Base-by-base conservation (phyloP, 2,888 invertebrate genomes). In the Aromia moschata region DNA sequence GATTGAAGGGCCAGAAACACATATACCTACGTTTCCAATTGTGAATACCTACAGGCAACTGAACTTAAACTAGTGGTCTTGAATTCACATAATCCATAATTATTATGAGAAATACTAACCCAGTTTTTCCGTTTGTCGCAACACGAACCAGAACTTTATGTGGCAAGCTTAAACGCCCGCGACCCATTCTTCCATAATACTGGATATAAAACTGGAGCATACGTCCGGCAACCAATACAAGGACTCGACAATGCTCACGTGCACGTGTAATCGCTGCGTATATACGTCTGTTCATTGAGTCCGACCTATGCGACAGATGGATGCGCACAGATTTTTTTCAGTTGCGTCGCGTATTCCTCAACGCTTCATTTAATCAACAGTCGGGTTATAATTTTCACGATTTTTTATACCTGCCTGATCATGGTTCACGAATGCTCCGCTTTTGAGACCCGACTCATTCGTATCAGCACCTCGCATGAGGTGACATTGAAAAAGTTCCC, bases 241-340 rank as follows among this genome's bases (percentile, higher is more conserved):
- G 31, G 17, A 33, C n/a, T 16, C 3, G 5, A 14, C 63, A 49
- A 67, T 69, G 67, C 65, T 64, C 58, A 69, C 67, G 64, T 64
- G 68, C 65, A 67, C 65, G 66, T 67, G 60, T 67, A 64, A 55
- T 55, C 60, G 54, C 55, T 69, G 64, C 62, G 61, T 61, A 53
- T 40, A 58, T 65, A 47, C 62, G 59, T 67, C 63, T 65, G 65
- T 62, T 69, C 69, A 67, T 54, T 64, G 62, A 62, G 58, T 43
- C 37, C 36, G 61, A 66, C 62, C 65, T 64, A 60, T 60, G 57
- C 45, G 63, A 60, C 60, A 52, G 18, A 51, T 47, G 56, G 30
- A 47, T 30, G 30, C 44, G 49, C 58, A 47, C 51, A 15, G 40
- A 44, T 44, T 44, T 44, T 44, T 25, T 30, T n/a, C n/a, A 15